A percentile compares a stretch with the other conserved stretches of the same genome.
phyloP scores from a whole-genome alignment of 1,140 invertebrate genomes.

The Bombyx mori region DNA sequence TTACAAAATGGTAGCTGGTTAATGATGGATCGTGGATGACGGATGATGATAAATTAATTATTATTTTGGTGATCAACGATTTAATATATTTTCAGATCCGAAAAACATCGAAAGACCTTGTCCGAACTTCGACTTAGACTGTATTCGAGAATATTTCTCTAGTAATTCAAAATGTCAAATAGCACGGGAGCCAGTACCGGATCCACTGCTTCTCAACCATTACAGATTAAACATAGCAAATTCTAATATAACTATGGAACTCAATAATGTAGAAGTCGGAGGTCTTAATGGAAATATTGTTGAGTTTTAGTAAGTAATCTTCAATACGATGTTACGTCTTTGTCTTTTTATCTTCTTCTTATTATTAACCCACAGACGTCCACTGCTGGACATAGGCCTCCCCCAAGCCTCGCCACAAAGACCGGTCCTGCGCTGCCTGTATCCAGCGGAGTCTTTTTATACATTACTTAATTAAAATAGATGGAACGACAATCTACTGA shows the following conservation, averaged over 20 bases:
- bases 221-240: background rate
- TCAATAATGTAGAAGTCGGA: background rate
- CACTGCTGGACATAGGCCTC: too few relatives aligned
- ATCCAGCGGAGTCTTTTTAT: too few relatives aligned
- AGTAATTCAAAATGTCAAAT: background rate
- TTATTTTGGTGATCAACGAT: background rate
- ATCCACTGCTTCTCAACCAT: background rate
- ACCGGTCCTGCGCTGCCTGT: too few relatives aligned
- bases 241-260: background rate
- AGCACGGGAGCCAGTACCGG: background rate
- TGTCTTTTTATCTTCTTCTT: too few relatives aligned
- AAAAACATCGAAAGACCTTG: background rate
- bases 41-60: too few relatives aligned
- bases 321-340: too few relatives aligned
- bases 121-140: background rate
- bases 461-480: background rate
- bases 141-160: background rate
- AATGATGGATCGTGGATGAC: background rate
- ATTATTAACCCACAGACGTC: too few relatives aligned
- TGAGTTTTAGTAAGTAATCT: constrained; percentile 10
- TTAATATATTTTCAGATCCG: background rate
- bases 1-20: too few relatives aligned
- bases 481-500: too few relatives aligned
- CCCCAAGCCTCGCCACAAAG: too few relatives aligned
- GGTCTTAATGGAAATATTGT: constrained; percentile 3